Evolutionary conservation across 2,113 vertebrate species (phyloP), one percentile per base, ranked within the genome.

Genomic region (Hippopotamus amphibius): DNA sequence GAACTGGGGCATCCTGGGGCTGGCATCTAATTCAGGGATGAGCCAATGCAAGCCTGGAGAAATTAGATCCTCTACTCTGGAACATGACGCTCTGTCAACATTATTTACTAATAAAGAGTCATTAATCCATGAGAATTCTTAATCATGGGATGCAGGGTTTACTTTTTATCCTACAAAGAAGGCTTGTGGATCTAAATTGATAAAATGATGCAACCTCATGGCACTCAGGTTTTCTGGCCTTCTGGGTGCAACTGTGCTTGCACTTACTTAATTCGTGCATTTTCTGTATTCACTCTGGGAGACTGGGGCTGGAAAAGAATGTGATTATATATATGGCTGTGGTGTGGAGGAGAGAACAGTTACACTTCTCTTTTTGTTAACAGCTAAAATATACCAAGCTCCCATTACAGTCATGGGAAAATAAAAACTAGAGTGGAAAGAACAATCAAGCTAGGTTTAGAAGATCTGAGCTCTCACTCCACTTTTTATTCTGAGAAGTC

Each of bases 201-300:
- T 19, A 82, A 41, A 65, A 76, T 0, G 7, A 3, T 1, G 21
- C 7, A 17, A 10, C 5, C 24, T 12, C 15, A 13, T 2, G 53
- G 7, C n/a, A 43, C 41, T 89, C 0, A 17, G 43, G 3, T 19
- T 85, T 65, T 1, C 66, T 19, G 8, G 17, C 16, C 3, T 37
- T 43, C 30, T 13, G 33, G 59, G 14, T 7, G 10, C 10, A 26
- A 46, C 16, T 14, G 9, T 43, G 57, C 46, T 28, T 82, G 53
- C 4, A 37, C 37, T 76, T 48, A 26, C 7, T 50, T 53, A 90
- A 61, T 30, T 2, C 2, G 24, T 37, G 13, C 11, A 10, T 76
- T 55, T 88, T 55, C 63, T 82, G 15, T 28, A n/a, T 15, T 41
- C 21, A 22, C 46, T 53, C 43, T 24, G 37, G 16, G 17, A 92